Evolutionary conservation across 1,140 invertebrate species (phyloP).

Genomic region (Samia ricini): DNA sequence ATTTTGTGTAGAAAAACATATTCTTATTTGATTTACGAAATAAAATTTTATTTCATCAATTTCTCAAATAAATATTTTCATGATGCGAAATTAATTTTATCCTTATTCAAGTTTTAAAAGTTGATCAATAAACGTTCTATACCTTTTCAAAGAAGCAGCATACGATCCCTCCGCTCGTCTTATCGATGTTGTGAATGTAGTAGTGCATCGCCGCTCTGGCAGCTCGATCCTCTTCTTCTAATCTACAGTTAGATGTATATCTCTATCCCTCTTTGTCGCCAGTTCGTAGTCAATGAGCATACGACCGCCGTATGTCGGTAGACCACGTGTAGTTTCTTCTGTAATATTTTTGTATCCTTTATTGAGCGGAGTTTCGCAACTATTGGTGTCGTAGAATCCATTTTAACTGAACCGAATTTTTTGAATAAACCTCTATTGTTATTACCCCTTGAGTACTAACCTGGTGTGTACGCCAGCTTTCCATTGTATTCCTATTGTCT

Average conservation of each 20-base stretch:
- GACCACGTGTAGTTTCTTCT: conserved; percentile 74
- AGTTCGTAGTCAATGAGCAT: conserved; percentile 58
- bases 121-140: conserved; percentile 41
- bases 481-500: too few relatives aligned
- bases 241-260: conserved; percentile 56
- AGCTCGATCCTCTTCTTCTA: conserved; percentile 57
- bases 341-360: conserved; percentile 60
- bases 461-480: too few relatives aligned
- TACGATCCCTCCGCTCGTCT: conserved; percentile 59
- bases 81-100: background rate
- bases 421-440: background rate
- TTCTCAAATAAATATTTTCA: background rate
- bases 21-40: too few relatives aligned
- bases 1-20: too few relatives aligned
- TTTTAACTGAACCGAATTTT: conserved; percentile 54
- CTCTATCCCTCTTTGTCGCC: conserved; percentile 61
- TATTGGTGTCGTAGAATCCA: conserved; percentile 67
- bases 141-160: conserved; percentile 68
- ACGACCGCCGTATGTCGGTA: conserved; percentile 62
- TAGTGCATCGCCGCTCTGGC: conserved; percentile 72
- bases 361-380: conserved; percentile 65
- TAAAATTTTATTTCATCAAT: background rate
- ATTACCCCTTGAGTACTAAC: too few relatives aligned
- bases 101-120: background rate
- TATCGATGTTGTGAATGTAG: conserved; percentile 75